These are phyloP conservation scores for Hartigia nigra DNA, from an alignment of 2,888 invertebrate genomes.

Conservation along the genomic window DNA sequence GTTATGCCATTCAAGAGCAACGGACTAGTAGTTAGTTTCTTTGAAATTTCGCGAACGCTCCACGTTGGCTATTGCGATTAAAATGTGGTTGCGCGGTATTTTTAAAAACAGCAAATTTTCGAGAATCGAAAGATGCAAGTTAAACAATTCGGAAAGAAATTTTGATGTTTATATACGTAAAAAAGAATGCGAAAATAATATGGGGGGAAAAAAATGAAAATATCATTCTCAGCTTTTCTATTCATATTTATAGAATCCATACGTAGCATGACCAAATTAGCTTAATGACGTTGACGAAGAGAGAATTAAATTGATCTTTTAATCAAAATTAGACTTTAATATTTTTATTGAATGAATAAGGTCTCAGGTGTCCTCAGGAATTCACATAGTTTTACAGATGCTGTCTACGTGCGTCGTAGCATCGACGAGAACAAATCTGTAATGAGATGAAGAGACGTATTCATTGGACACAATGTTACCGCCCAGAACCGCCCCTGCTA, in stretches of 20 bases:
- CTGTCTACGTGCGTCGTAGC: neutral
- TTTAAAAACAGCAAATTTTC: neutral
- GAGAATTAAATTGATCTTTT: neutral
- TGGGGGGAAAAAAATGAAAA: no score
- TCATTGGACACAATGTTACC: conserved; percentile 50
- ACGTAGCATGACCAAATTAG: neutral
- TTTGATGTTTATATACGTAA: neutral
- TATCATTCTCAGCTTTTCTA: neutral
- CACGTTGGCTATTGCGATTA: neutral
- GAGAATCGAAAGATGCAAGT: neutral
- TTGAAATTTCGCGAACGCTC: neutral
- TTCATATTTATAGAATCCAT: neutral
- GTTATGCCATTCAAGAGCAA: neutral
- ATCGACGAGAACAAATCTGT: neutral
- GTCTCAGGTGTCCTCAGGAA: neutral
- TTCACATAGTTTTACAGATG: neutral
- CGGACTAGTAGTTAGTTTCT: neutral
- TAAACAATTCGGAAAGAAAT: neutral
- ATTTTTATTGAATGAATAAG: neutral
- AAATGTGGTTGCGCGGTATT: neutral
- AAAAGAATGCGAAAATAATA: no score
- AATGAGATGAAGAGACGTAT: conserved; percentile 33
- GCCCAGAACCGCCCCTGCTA: conserved; percentile 53
- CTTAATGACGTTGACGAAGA: neutral
- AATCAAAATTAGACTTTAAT: neutral